These are phyloP conservation scores for Terebella lapidaria DNA, from an alignment of 2,888 invertebrate genomes.

Conservation along the genomic window DNA sequence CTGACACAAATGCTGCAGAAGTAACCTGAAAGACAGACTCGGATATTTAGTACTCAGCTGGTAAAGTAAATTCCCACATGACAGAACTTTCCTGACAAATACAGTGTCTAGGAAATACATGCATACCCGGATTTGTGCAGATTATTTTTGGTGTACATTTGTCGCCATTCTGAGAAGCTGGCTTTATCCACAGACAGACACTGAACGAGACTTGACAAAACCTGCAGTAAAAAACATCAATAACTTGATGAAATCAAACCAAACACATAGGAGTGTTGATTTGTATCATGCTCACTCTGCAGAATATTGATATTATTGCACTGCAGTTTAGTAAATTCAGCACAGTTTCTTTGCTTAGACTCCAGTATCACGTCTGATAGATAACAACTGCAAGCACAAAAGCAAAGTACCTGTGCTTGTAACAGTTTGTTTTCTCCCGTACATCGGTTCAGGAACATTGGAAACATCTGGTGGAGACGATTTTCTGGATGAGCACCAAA, in stretches of 20 bases:
- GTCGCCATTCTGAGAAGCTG: slow-evolving; percentile 66
- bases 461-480: not conserved
- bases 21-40: slow-evolving; percentile 1
- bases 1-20: not conserved
- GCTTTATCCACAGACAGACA: slow-evolving; percentile 64
- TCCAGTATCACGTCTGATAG: too few relatives aligned
- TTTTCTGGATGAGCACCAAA: not conserved
- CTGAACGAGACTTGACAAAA: slow-evolving; percentile 1
- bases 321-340: too few relatives aligned
- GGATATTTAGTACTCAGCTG: too few relatives aligned
- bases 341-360: too few relatives aligned
- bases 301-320: too few relatives aligned
- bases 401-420: too few relatives aligned
- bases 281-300: too few relatives aligned
- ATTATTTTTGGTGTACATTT: slow-evolving; percentile 64
- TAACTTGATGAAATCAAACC: too few relatives aligned
- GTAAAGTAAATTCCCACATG: too few relatives aligned
- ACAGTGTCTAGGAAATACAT: not conserved
- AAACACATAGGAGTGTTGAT: too few relatives aligned
- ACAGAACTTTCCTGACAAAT: not conserved
- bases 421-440: not conserved
- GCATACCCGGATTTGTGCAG: not conserved
- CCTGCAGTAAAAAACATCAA: too few relatives aligned
- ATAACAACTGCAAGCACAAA: too few relatives aligned
- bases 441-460: not conserved